Evolutionary conservation across 2,888 invertebrate genomes (phyloP), one percentile per base, ranked within the genome.

Genomic region (Uropetala carovei): DNA sequence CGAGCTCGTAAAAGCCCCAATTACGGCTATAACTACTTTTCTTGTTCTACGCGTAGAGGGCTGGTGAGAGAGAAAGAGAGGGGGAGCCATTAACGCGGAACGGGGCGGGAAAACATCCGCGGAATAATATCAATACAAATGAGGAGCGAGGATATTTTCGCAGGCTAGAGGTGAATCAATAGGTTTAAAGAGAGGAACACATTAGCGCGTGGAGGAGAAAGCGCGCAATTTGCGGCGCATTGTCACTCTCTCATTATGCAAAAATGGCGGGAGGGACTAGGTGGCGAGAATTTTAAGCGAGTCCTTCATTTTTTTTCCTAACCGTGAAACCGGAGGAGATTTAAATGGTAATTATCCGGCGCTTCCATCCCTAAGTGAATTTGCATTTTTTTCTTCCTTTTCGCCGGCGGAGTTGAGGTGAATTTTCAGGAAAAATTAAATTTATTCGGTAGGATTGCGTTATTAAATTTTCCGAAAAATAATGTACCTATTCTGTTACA

Each of bases 241-340:
- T 75, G 75, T 75, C 75, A 75, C 75, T 75, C 75, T 75, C 22
- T 75, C 22, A 27, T 43, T 27, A 27, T 22, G 75, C 68, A 22
- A 75, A 75, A 22, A 75, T 27, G 75, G n/a, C 18, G 22, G 18
- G 27, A n/a, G 43, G 43, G 43, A 43, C 43, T 43, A 75, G 75
- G 75, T 75, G 75, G 75, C 18, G 11, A 22, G 75, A 75, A 75
- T 75, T 75, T 75, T 75, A 75, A 22, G 75, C 75, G 27, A 22
- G 22, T 13, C 22, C 75, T 22, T 27, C 22, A 75, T 75, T 75
- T 68, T 75, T 75, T 75, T n/a, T 11, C n/a, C 43, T 43, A 43
- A 43, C 43, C 27, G 75, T 27, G 43, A 43, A 43, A 43, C 43
- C 5, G 11, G 75, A 22, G 75, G 14, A 27, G 75, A 27, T 75